Base-by-base conservation (phyloP, 2,888 invertebrate genomes). In the Eudemis profundana region DNA sequence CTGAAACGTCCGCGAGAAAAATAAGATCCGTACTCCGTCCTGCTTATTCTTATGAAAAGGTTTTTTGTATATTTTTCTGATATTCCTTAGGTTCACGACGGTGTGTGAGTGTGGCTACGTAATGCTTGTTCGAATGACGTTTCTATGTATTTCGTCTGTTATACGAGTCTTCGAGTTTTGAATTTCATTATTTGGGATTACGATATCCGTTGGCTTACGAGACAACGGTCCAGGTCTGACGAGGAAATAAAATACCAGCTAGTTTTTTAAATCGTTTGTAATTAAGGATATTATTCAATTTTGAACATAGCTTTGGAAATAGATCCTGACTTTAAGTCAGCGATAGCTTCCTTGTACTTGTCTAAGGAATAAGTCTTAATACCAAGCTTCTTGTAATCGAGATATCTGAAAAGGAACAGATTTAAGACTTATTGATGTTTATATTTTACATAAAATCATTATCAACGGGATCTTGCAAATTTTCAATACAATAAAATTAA, bases 271-370 rank as follows among this genome's bases (percentile, higher is more conserved):
- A 15, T 19, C 17, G 10, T 4, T 19, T 19, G 1, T 46, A 19
- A 53, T 29, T 53, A 3, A 17, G 46, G 14, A 23, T 27, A 40
- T 33, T 44, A 68, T 40, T 66, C 68, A 12, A 69, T 49, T 76
- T 90, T 89, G 70, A 94, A 94, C 29, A 94, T 80, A n/a, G 93
- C 94, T 79, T 94, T 94, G 23, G 94, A 88, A 61, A 94, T 93
- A 0, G 79, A 74, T 2, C 94, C 94, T 15, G 80, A 84, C 66
- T 90, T 91, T 46, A 94, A 76, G 4, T 78, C 76, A 0, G 87
- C 84, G 12, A 94, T 72, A 1, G 94, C 94, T 65, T 88, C 81
- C 63, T 87, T 72, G 75, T 93, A 93, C 42, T 94, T 84, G 0
- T 83, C 82, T 51, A 94, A 72, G 19, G 84, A 71, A 70, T 84